These are phyloP conservation scores for Phaethon lepturus DNA, from an alignment of 2,113 vertebrate genomes.

Conservation along the genomic window DNA sequence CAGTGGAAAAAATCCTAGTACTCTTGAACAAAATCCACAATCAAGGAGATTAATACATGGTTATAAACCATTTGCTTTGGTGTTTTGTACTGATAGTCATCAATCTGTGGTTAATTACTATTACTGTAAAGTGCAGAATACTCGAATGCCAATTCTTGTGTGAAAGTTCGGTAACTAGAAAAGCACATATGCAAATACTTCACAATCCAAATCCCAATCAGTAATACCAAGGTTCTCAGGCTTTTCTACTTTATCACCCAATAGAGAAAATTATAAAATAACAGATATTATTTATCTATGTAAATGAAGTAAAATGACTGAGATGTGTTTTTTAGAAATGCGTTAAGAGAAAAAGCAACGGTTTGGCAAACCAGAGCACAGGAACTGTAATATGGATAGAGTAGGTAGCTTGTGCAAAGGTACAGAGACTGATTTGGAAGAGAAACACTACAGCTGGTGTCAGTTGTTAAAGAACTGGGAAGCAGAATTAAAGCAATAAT, in stretches of 20 bases:
- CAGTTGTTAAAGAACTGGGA: neutral
- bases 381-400: neutral
- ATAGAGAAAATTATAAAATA: neutral
- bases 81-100: neutral
- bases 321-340: neutral
- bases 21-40: neutral
- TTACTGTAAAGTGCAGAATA: accelerated
- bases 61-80: neutral
- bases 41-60: neutral
- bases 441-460: neutral
- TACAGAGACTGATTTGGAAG: neutral
- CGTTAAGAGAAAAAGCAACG: neutral
- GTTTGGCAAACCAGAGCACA: neutral
- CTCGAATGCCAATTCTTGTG: neutral
- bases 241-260: neutral
- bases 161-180: neutral
- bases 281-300: neutral
- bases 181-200: neutral
- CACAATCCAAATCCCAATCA: neutral
- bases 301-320: neutral
- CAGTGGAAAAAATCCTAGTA: neutral
- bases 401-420: neutral
- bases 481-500: neutral
- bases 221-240: neutral
- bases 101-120: neutral